A percentile compares a stretch with the other conserved stretches of the same genome.
phyloP scores from a whole-genome alignment of 2,888 invertebrate genomes.

The Trichogramma dendrolimi region DNA sequence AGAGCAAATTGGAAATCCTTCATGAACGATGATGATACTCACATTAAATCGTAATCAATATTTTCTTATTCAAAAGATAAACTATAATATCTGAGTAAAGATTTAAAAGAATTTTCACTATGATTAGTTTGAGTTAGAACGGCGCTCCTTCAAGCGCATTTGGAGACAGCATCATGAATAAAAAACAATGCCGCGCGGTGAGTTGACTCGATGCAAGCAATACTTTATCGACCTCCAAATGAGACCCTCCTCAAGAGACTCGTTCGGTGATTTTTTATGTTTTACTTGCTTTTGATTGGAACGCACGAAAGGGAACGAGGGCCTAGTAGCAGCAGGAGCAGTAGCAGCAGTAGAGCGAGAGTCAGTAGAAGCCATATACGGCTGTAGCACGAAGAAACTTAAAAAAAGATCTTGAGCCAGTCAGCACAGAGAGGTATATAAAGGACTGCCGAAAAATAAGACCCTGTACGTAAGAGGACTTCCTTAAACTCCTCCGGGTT shows the following conservation, averaged over 20 bases:
- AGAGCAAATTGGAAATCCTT: too few relatives aligned
- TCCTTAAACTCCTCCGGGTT: slow-evolving; percentile 33
- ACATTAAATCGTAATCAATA: too few relatives aligned
- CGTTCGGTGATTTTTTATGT: slow-evolving; percentile 47
- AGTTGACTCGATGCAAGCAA: slow-evolving; percentile 31
- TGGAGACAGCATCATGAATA: too few relatives aligned
- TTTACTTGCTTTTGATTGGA: slow-evolving; percentile 50
- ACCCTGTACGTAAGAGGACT: slow-evolving; percentile 33
- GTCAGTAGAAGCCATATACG: slow-evolving; percentile 29
- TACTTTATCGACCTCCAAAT: slow-evolving; percentile 43
- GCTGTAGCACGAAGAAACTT: slow-evolving; percentile 1
- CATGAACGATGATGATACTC: too few relatives aligned
- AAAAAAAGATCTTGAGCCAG: too few relatives aligned
- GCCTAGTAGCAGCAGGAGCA: slow-evolving; percentile 3
- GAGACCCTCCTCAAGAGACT: slow-evolving; percentile 45
- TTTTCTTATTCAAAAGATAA: too few relatives aligned
- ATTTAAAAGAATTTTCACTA: too few relatives aligned
- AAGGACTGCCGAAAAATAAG: slow-evolving; percentile 50
- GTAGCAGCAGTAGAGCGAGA: slow-evolving; percentile 24
- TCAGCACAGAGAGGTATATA: slow-evolving; percentile 38
- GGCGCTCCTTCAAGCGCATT: too few relatives aligned
- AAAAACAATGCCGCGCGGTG: too few relatives aligned
- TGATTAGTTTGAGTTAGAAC: too few relatives aligned
- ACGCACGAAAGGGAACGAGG: slow-evolving; percentile 28
- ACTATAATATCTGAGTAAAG: too few relatives aligned